Conservation (phyloP, 2,797 vertebrate species). For the Alfaro cultratus region DNA sequence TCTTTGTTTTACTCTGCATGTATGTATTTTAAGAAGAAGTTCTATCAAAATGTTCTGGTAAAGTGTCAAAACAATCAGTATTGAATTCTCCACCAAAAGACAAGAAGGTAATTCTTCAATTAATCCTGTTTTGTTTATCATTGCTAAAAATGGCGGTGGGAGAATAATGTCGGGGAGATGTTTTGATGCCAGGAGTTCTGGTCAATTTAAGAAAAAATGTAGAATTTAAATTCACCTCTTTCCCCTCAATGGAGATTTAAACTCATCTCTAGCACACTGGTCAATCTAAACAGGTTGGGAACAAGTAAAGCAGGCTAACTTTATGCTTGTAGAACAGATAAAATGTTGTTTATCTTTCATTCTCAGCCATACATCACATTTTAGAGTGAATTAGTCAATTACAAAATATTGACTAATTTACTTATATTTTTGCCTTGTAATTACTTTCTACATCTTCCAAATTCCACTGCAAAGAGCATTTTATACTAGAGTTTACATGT, state of each 20-base stretch:
- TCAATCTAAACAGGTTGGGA: background rate
- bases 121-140: background rate
- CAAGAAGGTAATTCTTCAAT: background rate
- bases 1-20: background rate
- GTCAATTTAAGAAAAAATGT: background rate
- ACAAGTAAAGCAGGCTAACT: background rate
- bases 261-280: background rate
- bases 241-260: background rate
- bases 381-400: background rate
- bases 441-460: background rate
- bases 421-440: background rate
- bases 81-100: background rate
- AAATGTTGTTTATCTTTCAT: background rate
- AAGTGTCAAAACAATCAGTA: background rate
- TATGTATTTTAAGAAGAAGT: background rate
- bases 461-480: too few relatives aligned
- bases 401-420: background rate
- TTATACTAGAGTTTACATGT: background rate
- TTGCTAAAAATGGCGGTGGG: background rate
- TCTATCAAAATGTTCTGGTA: background rate
- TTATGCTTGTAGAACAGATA: background rate
- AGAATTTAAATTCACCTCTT: background rate
- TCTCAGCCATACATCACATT: background rate
- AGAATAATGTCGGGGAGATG: background rate
- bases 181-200: background rate